phyloP scores from a whole-genome alignment of 2,888 invertebrate genomes.

The Nephrocerus scutellatus region DNA sequence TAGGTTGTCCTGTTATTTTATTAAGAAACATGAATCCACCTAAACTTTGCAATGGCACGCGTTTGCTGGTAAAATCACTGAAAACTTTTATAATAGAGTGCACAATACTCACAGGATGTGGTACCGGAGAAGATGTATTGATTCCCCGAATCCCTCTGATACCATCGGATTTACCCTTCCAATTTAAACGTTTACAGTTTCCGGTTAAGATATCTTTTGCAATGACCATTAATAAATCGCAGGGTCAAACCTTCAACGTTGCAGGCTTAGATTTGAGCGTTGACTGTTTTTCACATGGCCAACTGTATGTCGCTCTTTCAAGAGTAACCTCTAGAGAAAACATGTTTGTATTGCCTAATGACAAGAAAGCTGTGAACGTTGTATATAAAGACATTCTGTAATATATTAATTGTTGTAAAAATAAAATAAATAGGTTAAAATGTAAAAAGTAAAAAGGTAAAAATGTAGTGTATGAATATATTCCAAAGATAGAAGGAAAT shows the following conservation, averaged over 20 bases:
- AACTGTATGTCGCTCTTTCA: no score
- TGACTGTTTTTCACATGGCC: conserved; percentile 23
- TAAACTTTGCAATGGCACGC: conserved; percentile 16
- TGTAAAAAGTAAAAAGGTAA: no score
- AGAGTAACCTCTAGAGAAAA: no score
- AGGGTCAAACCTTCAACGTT: conserved; percentile 30
- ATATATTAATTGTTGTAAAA: no score
- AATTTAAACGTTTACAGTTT: conserved; percentile 35
- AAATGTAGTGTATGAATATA: no score
- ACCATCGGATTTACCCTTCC: conserved; percentile 30
- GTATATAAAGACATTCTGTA: no score
- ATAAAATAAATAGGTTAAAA: no score
- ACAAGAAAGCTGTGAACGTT: no score
- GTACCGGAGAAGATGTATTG: conserved; percentile 17
- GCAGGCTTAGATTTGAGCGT: conserved; percentile 29
- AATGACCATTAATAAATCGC: conserved; percentile 35
- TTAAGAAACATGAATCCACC: conserved; percentile 14
- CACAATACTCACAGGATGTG: conserved; percentile 9
- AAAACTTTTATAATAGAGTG: conserved; percentile 10
- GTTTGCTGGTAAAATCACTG: conserved; percentile 9
- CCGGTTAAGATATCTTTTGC: conserved; percentile 31
- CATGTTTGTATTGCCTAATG: no score
- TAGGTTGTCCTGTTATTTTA: conserved; percentile 13
- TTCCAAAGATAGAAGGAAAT: no score
- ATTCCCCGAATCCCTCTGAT: conserved; percentile 37